Conservation (phyloP, 2,888 invertebrate genomes). For the Pachydiplax longipennis region DNA sequence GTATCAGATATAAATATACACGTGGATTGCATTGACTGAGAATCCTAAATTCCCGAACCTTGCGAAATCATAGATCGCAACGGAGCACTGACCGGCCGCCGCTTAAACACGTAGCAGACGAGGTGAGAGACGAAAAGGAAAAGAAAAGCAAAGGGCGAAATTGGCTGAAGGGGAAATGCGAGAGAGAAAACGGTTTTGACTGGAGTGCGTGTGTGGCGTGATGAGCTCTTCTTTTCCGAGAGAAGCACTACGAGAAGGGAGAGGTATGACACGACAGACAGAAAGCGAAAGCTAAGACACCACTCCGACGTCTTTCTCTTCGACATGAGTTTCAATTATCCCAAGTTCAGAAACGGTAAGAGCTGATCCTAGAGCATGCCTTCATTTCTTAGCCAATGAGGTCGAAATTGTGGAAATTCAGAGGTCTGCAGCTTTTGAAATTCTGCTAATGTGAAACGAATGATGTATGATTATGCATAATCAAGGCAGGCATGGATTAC, state of each 20-base stretch:
- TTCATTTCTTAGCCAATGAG: too few relatives aligned
- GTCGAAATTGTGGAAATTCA: too few relatives aligned
- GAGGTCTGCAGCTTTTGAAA: too few relatives aligned
- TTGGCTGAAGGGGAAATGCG: background rate
- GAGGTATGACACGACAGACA: background rate
- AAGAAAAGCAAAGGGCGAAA: background rate
- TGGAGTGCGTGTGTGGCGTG: background rate
- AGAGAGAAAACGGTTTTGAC: background rate
- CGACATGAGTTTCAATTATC: background rate
- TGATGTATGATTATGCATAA: too few relatives aligned
- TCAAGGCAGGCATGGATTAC: too few relatives aligned
- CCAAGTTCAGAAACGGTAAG: background rate
- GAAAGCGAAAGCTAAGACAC: background rate
- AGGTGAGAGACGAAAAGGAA: background rate
- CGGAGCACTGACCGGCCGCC: background rate
- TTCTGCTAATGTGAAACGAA: too few relatives aligned
- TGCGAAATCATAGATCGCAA: too few relatives aligned
- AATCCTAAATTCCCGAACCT: too few relatives aligned
- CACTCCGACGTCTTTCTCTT: background rate
- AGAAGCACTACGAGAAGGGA: background rate
- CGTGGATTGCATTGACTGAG: too few relatives aligned
- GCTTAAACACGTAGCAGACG: background rate
- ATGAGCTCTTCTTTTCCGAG: background rate
- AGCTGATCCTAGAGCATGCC: background rate
- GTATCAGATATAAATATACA: too few relatives aligned